phyloP scores from a whole-genome alignment of 2,113 vertebrate species.

The Athene noctua region DNA sequence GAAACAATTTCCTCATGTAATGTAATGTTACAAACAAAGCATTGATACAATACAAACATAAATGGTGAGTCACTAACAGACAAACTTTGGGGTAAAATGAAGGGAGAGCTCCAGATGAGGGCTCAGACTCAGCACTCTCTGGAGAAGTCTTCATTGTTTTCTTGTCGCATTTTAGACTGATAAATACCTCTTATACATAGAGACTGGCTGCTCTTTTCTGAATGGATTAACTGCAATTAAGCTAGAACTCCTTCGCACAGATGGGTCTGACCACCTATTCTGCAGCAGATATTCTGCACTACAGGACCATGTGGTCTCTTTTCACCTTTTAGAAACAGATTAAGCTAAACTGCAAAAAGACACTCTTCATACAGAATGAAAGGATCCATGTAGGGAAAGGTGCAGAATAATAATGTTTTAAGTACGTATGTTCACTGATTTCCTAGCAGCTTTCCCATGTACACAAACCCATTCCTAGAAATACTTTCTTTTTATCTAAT shows the following conservation, averaged over 20 bases:
- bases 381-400: not conserved
- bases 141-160: not conserved
- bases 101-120: not conserved
- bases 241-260: not conserved
- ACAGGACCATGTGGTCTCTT: not conserved
- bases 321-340: not conserved
- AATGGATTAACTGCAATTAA: not conserved
- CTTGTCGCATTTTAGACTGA: not conserved
- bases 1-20: not conserved
- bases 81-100: not conserved
- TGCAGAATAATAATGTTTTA: not conserved
- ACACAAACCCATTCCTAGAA: not conserved
- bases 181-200: not conserved
- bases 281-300: not conserved
- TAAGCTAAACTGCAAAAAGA: not conserved
- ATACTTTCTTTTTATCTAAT: not conserved
- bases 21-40: not conserved
- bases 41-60: not conserved
- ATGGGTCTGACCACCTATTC: not conserved
- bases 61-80: not conserved
- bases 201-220: not conserved
- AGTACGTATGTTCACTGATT: not conserved
- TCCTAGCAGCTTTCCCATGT: not conserved
- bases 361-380: not conserved
- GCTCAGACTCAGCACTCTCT: not conserved